These are phyloP conservation scores for Colossoma macropomum DNA, from an alignment of 2,113 vertebrate genomes.

Conservation along the genomic window DNA sequence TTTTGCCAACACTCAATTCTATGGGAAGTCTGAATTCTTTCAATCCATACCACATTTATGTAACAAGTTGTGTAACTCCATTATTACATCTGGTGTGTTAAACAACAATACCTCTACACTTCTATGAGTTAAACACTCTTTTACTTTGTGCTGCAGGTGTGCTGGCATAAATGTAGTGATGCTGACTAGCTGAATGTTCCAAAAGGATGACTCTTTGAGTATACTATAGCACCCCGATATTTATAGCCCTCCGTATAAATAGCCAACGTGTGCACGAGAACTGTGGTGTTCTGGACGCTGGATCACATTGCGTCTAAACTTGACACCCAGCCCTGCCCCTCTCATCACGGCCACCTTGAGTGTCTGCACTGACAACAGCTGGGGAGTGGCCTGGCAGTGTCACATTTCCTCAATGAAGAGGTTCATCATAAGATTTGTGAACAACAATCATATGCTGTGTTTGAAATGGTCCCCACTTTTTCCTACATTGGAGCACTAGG, in stretches of 20 bases:
- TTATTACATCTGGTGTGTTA: too few species aligned
- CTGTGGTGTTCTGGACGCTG: slow-evolving; percentile 53
- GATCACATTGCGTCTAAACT: slow-evolving; percentile 60
- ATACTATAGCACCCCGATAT: slow-evolving; percentile 62
- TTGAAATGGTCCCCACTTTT: too few species aligned
- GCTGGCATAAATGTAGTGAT: slow-evolving; percentile 1
- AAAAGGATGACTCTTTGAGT: slow-evolving; percentile 46
- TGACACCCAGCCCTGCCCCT: slow-evolving; percentile 53
- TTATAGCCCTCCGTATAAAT: slow-evolving; percentile 59
- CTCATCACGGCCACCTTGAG: slow-evolving; percentile 55
- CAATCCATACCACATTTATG: too few species aligned
- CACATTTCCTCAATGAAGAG: background rate
- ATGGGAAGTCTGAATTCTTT: too few species aligned
- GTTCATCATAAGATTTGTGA: background rate
- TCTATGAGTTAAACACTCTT: too few species aligned
- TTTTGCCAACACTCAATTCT: too few species aligned
- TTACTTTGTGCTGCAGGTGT: background rate
- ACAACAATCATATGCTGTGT: background rate
- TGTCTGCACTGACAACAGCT: background rate
- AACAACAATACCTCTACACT: too few species aligned
- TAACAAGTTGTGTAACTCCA: too few species aligned
- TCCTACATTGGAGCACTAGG: too few species aligned
- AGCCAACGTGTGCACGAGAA: slow-evolving; percentile 35
- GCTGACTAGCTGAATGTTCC: slow-evolving; percentile 26
- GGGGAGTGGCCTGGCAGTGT: background rate